Base-by-base conservation (phyloP, 2,797 vertebrate genomes). In the Hippocampus kuda region DNA sequence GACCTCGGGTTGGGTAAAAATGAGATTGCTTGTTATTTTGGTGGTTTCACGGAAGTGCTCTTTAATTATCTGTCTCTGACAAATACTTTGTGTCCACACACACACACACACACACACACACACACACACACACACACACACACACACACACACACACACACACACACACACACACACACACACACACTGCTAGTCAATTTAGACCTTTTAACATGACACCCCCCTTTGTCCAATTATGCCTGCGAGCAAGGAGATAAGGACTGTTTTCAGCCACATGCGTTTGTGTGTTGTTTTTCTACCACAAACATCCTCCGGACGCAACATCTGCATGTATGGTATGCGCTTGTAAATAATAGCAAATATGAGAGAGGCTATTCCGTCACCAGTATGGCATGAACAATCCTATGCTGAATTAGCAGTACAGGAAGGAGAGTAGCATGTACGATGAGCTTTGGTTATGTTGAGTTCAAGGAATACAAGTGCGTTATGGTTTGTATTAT, bases 141-240 rank as follows among this genome's bases (percentile, higher is more conserved):
- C 5, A 73, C 16, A 10, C 24, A 64, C 48, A 75, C 62, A 69
- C 5, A 64, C 44, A 75, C 62, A 62, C 5, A n/a, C n/a, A n/a
- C n/a, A n/a, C n/a, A n/a, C n/a, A n/a, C n/a, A n/a, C n/a, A n/a
- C n/a, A 73, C 16, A 10, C 24, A 64, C 48, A 75, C 62, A 69
- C 5, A 64, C 44, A 75, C 62, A 62, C 5, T 57, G 38, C 41
- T 1, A 57, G 53, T 51, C 68, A 68, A 42, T 54, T 57, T 66
- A 13, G 68, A 70, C 56, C 51, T 65, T 83, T 79, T 77, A 77
- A 81, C 84, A 78, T 75, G 76, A 74, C 72, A 79, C 64, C 26
- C 62, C n/a, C 69, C 38, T 53, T 63, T 53, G 2, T 73, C 66
- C 71, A 64, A 77, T 75, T 77, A 60, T 49, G 4, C 59, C 66